Evolutionary conservation across 2,888 invertebrate species (phyloP).

Genomic region (Fragum fragum): DNA sequence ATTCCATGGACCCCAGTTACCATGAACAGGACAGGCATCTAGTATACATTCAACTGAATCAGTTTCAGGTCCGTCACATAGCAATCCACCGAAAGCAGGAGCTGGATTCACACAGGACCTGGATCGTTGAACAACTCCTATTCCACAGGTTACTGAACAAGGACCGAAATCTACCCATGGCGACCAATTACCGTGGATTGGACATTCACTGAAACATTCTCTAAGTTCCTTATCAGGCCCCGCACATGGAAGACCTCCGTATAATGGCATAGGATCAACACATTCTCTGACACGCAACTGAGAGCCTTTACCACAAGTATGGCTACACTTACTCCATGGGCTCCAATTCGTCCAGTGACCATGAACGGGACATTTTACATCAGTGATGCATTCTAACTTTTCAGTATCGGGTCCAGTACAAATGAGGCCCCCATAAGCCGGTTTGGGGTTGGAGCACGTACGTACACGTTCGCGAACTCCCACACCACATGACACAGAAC

Average conservation of each 20-base stretch:
- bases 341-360: slow-evolving; percentile 61
- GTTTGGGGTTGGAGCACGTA: slow-evolving; percentile 43
- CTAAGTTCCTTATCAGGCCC: slow-evolving; percentile 46
- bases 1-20: slow-evolving; percentile 56
- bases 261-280: slow-evolving; percentile 51
- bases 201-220: slow-evolving; percentile 54
- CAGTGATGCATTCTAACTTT: slow-evolving; percentile 40
- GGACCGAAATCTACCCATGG: slow-evolving; percentile 44
- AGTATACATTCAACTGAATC: slow-evolving; percentile 39
- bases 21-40: slow-evolving; percentile 47
- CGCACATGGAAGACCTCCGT: slow-evolving; percentile 57
- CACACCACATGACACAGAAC: slow-evolving; percentile 46
- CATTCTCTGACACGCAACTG: slow-evolving; percentile 45
- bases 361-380: slow-evolving; percentile 55
- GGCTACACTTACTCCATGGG: slow-evolving; percentile 47
- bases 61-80: slow-evolving; percentile 46
- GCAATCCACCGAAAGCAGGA: slow-evolving; percentile 53
- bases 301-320: slow-evolving; percentile 50
- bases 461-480: slow-evolving; percentile 39
- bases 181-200: slow-evolving; percentile 59
- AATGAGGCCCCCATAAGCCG: slow-evolving; percentile 45
- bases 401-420: slow-evolving; percentile 50
- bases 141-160: slow-evolving; percentile 52
- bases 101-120: slow-evolving; percentile 53
- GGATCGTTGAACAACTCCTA: slow-evolving; percentile 34